These are phyloP conservation scores for Sus scrofa DNA, from an alignment of 2,113 vertebrate species.

Conservation along the genomic window T2T-Sscrofa CM000816.6:28089001-28089500, in stretches of 20 bases:
- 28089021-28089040: neutral
- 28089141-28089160: neutral
- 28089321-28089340: neutral
- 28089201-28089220: too few species aligned
- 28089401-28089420: neutral
- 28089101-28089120: neutral
- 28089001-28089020: neutral
- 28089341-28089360: neutral
- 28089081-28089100: neutral
- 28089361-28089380: neutral
- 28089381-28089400: neutral
- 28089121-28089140: neutral
- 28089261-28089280: neutral
- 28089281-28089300: neutral
- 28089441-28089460: fast-evolving
- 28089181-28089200: neutral
- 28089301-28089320: neutral
- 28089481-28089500: neutral
- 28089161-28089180: neutral
- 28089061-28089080: neutral
- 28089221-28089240: neutral
- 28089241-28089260: neutral
- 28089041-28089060: neutral
- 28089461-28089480: neutral
- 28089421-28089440: neutral